Evolutionary conservation across 2,888 invertebrate species (phyloP).

Genomic region (Cryptophagus acutangulus): DNA sequence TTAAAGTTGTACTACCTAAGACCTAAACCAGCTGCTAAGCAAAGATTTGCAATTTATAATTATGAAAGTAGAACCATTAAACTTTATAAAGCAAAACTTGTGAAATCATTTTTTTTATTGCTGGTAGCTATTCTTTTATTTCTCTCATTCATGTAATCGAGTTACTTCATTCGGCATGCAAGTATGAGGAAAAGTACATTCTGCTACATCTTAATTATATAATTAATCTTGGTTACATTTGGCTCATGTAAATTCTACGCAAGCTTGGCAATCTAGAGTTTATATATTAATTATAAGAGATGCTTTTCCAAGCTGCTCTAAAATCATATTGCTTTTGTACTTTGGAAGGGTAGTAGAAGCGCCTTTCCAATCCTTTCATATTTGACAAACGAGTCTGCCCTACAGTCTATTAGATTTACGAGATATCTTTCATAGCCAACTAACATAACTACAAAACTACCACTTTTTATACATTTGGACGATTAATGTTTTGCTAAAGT

Average conservation of each 20-base stretch:
- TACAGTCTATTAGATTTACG: conserved; percentile 15
- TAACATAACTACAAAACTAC: not conserved
- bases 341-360: too few species aligned
- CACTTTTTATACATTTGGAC: too few species aligned
- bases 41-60: too few species aligned
- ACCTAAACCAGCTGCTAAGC: too few species aligned
- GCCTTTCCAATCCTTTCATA: conserved; percentile 10
- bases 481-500: too few species aligned
- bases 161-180: conserved; percentile 17
- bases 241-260: conserved; percentile 27
- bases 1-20: too few species aligned
- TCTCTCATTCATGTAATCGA: conserved; percentile 20
- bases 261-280: conserved; percentile 26
- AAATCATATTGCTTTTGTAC: too few species aligned
- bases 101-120: too few species aligned
- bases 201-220: conserved; percentile 25
- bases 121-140: too few species aligned
- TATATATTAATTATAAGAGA: conserved; percentile 29
- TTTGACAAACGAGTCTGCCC: conserved; percentile 19
- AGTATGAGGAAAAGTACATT: conserved; percentile 19
- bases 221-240: conserved; percentile 30
- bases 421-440: conserved; percentile 16
- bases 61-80: too few species aligned
- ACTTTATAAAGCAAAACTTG: too few species aligned
- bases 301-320: conserved; percentile 23